phyloP scores from a whole-genome alignment of 2,888 invertebrate species.

The Ophioninae sp. region DNA sequence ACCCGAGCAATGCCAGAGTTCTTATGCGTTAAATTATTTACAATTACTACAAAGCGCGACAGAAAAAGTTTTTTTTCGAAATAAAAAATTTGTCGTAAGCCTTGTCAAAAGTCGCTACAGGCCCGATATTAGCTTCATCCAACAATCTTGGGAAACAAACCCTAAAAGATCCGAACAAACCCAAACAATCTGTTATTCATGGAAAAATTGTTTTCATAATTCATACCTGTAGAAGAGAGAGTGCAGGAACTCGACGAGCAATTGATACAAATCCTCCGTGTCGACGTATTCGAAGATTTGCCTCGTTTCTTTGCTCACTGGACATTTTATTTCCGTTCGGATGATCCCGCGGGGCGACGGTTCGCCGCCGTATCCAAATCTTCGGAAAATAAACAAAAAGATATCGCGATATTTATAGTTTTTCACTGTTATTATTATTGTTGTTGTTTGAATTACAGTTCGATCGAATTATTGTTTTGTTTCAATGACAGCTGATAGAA shows the following conservation, averaged over 20 bases:
- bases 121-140: no score
- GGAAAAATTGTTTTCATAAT: background rate
- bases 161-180: no score
- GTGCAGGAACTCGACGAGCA: slow-evolving; percentile 94
- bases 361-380: slow-evolving; percentile 96
- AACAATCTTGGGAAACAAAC: no score
- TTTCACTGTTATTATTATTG: background rate
- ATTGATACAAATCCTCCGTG: slow-evolving; percentile 89
- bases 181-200: no score
- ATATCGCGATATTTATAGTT: background rate
- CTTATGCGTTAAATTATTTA: background rate
- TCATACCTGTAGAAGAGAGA: slow-evolving; percentile 92
- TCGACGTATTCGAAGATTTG: slow-evolving; percentile 86
- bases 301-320: slow-evolving; percentile 84
- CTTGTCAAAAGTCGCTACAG: no score
- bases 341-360: slow-evolving; percentile 93
- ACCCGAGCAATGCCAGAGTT: background rate
- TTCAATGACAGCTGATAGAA: background rate
- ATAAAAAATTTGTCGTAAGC: no score
- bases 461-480: background rate
- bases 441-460: background rate
- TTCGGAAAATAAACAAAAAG: slow-evolving; percentile 76
- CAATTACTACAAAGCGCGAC: background rate
- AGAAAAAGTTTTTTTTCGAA: no score
- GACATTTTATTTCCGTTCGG: slow-evolving; percentile 88